Evolutionary conservation across 2,113 vertebrate species (phyloP).

Genomic region (Calyptomena viridis): DNA sequence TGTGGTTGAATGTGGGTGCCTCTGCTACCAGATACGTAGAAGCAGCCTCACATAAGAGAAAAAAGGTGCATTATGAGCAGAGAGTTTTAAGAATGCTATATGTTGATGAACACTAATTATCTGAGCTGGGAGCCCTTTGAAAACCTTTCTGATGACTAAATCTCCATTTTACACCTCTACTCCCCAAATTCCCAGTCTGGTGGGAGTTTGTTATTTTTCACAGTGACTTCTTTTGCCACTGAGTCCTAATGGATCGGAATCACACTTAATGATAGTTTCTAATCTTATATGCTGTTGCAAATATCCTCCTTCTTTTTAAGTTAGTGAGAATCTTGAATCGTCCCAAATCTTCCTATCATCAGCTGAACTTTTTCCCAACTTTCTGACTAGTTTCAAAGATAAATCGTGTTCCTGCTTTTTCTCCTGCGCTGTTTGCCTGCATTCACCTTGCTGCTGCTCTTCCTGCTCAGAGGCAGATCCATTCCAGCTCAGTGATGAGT

Average conservation of each 20-base stretch:
- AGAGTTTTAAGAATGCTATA: background rate
- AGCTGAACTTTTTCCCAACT: background rate
- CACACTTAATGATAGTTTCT: background rate
- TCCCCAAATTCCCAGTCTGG: background rate
- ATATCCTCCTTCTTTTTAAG: background rate
- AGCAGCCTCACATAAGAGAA: background rate
- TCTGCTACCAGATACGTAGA: background rate
- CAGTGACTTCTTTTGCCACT: background rate
- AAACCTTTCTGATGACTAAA: background rate
- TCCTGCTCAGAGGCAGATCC: background rate
- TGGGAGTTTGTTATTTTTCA: background rate
- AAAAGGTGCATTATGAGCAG: background rate
- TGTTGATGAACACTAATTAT: background rate
- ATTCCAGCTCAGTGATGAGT: background rate
- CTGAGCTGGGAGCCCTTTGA: background rate
- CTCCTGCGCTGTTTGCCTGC: background rate
- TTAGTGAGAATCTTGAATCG: background rate
- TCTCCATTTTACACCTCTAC: background rate
- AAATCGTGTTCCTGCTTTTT: background rate
- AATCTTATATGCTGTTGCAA: background rate
- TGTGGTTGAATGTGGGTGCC: background rate
- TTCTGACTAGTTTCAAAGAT: background rate
- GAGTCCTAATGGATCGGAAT: background rate
- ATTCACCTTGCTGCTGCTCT: background rate
- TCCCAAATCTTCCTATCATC: background rate